Evolutionary conservation across 2,797 vertebrate species (phyloP).

Genomic region (Eutrigla gurnardus): DNA sequence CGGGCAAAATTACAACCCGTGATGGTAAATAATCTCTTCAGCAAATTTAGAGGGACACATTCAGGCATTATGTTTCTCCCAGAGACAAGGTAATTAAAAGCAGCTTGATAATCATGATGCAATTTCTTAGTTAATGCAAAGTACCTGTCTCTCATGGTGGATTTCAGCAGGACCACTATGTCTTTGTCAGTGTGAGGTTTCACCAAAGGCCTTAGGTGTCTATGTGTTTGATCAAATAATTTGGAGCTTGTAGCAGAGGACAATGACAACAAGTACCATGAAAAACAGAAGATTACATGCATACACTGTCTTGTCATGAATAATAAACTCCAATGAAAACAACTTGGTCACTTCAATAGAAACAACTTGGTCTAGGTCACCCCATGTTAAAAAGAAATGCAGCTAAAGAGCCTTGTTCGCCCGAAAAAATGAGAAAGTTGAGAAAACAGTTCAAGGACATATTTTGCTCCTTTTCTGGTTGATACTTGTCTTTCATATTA

Average conservation of each 20-base stretch:
- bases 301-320: too few species aligned
- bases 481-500: too few species aligned
- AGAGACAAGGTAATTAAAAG: conserved; percentile 72
- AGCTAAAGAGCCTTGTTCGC: too few species aligned
- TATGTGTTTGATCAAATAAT: conserved; percentile 62
- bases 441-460: too few species aligned
- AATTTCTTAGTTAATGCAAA: conserved; percentile 68
- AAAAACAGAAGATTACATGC: too few species aligned
- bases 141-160: conserved; percentile 54
- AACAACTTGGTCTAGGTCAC: too few species aligned
- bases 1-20: conserved; percentile 69
- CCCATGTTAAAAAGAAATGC: too few species aligned
- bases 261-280: too few species aligned
- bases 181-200: conserved; percentile 30
- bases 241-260: neutral
- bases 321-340: too few species aligned
- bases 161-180: conserved; percentile 47
- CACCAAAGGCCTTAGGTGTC: conserved; percentile 28
- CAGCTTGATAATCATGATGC: conserved; percentile 69
- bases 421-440: too few species aligned
- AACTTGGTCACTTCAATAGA: too few species aligned
- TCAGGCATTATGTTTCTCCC: conserved; percentile 51
- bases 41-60: conserved; percentile 61
- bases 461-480: too few species aligned
- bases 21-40: conserved; percentile 71